phyloP scores from a whole-genome alignment of 2,888 invertebrate genomes.

The Amblyteles armatorius region DNA sequence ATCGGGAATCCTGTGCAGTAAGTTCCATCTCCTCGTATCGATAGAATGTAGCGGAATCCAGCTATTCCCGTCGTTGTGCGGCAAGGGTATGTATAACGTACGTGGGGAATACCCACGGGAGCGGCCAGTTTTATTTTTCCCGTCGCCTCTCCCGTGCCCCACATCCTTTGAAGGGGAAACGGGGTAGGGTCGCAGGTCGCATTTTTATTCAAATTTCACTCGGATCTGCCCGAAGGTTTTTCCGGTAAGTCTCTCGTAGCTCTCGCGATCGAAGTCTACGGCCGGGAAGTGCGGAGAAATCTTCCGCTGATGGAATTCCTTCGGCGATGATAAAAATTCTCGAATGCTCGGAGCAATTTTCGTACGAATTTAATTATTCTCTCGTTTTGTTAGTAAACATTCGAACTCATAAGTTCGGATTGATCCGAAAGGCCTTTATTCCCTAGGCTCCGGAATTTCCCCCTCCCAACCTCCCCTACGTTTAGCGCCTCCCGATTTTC shows the following conservation, averaged over 20 bases:
- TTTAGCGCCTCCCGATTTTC: not conserved
- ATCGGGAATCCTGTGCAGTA: conserved; percentile 37
- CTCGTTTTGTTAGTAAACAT: too few relatives aligned
- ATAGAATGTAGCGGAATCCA: conserved; percentile 50
- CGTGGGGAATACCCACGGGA: conserved; percentile 47
- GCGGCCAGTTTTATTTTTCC: conserved; percentile 35
- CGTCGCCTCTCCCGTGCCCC: conserved; percentile 14
- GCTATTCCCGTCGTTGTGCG: conserved; percentile 30
- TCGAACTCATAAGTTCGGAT: too few relatives aligned
- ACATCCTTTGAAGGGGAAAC: conserved; percentile 15
- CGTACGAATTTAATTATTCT: too few relatives aligned
- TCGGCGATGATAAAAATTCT: not conserved
- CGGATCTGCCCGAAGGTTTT: conserved; percentile 43
- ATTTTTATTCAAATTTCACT: conserved; percentile 59
- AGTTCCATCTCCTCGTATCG: conserved; percentile 39
- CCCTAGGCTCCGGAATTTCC: too few relatives aligned
- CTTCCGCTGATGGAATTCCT: conserved; percentile 11
- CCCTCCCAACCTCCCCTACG: too few relatives aligned
- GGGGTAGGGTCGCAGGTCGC: conserved; percentile 39
- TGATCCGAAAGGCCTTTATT: too few relatives aligned
- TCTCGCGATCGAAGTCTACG: conserved; percentile 14
- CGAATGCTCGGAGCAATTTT: not conserved
- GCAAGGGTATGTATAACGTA: not conserved
- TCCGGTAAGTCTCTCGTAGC: conserved; percentile 25
- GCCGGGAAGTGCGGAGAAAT: not conserved